Evolutionary conservation across 92 coral and sea anemone species (phyloP).

Genomic region (Paragorgia papillata): DNA sequence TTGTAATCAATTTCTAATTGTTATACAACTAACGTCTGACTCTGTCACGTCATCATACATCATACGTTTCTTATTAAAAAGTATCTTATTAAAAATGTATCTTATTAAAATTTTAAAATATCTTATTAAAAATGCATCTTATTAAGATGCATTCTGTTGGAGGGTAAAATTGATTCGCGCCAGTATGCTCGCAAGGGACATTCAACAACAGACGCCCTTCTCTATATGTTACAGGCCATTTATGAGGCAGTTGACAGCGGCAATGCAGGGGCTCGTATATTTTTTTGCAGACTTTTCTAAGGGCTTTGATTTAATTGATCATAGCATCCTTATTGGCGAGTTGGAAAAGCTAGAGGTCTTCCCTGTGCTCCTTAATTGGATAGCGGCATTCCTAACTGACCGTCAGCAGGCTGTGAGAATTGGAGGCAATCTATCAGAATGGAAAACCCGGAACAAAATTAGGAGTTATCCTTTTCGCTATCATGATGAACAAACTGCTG

Average conservation of each 20-base stretch:
- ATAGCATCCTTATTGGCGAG: constrained; percentile 43
- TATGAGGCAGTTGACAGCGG: constrained; percentile 53
- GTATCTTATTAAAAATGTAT: too few relatives aligned
- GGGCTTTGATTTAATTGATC: constrained; percentile 59
- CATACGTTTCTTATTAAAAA: too few relatives aligned
- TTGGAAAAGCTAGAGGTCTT: constrained; percentile 17
- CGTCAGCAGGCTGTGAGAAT: constrained; percentile 37
- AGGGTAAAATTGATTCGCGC: constrained; percentile 48
- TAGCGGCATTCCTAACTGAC: constrained; percentile 41
- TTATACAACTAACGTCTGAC: too few relatives aligned
- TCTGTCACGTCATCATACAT: too few relatives aligned
- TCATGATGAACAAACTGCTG: background rate
- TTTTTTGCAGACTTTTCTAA: constrained; percentile 57
- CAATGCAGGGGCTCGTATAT: constrained; percentile 44
- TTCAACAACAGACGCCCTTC: constrained; percentile 55
- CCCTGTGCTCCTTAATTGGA: constrained; percentile 49
- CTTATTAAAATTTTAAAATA: too few relatives aligned
- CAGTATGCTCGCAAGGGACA: constrained; percentile 57
- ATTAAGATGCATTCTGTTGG: too few relatives aligned
- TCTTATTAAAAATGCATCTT: too few relatives aligned
- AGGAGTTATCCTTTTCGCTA: background rate
- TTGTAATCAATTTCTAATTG: too few relatives aligned
- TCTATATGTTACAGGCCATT: constrained; percentile 55
- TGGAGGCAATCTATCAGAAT: background rate
- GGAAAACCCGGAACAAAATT: background rate